A percentile compares a stretch with the other conserved stretches of the same genome.
Evolutionary conservation across 2,113 vertebrate genomes (phyloP).

Genomic region (Irena cyanogastra): DNA sequence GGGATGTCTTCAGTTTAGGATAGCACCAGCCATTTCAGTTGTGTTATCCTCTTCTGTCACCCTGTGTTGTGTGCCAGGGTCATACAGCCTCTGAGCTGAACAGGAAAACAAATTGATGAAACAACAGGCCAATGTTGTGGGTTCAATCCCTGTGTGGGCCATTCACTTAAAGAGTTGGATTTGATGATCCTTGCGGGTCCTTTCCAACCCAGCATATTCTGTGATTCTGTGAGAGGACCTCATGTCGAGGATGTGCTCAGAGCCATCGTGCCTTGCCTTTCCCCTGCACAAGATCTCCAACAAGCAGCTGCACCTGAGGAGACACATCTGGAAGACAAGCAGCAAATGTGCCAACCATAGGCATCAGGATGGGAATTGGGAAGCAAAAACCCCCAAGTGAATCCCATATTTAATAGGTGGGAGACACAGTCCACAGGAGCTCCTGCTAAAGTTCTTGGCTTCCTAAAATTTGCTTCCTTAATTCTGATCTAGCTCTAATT

Average conservation of each 20-base stretch:
- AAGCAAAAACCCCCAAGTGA: neutral
- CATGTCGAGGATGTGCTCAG: neutral
- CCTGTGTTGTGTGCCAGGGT: neutral
- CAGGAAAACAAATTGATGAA: neutral
- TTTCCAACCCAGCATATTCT: neutral
- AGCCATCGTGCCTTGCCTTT: rapidly evolving
- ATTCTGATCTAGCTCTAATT: neutral
- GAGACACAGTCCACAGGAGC: neutral
- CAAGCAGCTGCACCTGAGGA: neutral
- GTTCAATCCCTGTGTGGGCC: neutral
- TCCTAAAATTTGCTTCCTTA: neutral
- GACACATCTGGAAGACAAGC: neutral
- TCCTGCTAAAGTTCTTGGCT: neutral
- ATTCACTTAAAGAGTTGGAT: neutral
- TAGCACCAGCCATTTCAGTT: neutral
- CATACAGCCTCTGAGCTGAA: neutral
- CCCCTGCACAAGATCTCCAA: neutral
- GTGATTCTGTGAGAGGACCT: neutral
- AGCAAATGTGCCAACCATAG: neutral
- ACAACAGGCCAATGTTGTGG: neutral
- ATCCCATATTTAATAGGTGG: neutral
- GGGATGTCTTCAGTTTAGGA: neutral
- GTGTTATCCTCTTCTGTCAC: neutral
- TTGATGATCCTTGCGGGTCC: neutral
- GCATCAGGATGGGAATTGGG: neutral